These are phyloP conservation scores for Rissa tridactyla DNA, from an alignment of 2,113 vertebrate species.

Conservation along the genomic window DNA sequence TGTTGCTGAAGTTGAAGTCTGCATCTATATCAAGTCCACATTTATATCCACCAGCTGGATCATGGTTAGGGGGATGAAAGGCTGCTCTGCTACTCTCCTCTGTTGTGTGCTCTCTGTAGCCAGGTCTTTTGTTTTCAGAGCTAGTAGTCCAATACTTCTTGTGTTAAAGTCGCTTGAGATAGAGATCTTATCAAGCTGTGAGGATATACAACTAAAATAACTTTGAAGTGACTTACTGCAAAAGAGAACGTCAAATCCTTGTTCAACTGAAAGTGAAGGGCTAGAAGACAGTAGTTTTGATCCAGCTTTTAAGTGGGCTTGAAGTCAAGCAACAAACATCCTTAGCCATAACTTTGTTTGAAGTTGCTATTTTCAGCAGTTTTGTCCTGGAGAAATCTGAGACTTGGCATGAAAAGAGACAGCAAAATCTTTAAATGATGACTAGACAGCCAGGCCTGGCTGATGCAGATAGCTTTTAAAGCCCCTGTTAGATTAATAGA, in stretches of 20 bases:
- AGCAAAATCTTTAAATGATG: conserved; percentile 8
- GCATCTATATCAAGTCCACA: background rate
- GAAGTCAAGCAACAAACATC: background rate
- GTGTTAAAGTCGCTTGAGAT: background rate
- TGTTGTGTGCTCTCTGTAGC: background rate
- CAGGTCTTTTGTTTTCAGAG: background rate
- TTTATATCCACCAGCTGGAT: background rate
- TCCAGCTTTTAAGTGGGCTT: background rate
- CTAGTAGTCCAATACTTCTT: background rate
- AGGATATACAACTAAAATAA: background rate
- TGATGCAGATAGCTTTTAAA: background rate
- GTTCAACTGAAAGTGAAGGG: background rate
- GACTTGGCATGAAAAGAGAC: background rate
- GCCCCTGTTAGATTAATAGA: background rate
- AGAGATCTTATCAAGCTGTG: background rate
- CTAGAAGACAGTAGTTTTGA: background rate
- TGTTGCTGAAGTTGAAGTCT: background rate
- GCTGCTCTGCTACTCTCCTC: background rate
- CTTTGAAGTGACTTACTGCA: background rate
- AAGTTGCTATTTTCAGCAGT: background rate
- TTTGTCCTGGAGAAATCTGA: background rate
- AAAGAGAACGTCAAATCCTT: background rate
- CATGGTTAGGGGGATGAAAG: background rate
- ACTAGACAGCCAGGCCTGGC: background rate
- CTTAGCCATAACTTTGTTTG: background rate